Base-by-base conservation (phyloP, 2,888 invertebrate species). In the Pinctada fucata region DNA sequence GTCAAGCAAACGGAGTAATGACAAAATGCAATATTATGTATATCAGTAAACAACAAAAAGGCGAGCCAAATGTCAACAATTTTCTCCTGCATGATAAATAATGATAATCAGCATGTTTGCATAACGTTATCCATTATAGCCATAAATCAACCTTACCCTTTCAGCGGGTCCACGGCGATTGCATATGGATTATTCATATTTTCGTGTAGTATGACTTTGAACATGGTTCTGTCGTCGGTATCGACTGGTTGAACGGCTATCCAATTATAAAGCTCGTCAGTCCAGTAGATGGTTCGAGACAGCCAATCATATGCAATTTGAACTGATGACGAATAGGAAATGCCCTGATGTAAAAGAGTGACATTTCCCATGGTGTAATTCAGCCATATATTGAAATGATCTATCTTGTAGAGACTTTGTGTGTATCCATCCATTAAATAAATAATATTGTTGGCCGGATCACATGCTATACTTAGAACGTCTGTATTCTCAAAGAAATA, bases 301-400 rank as follows among this genome's bases (percentile, higher is more conserved):
- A 74, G 74, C 74, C 74, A 74, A 51, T 74, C 74, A 31, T 66
- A 74, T 50, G 74, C 65, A 2, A 74, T 74, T 66, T 74, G 74
- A 8, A 63, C 58, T 10, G 74, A 66, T 2, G 66, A 47, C 48
- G 74, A 50, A 8, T 74, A 63, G 2, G 74, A 74, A 16, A 74
- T 66, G 2, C 74, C 74, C 49, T 74, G 51, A 74, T 74, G 74
- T 31, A 74, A 13, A 2, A 74, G 66, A 3, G 67, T 50, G 4
- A 74, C 74, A 51, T 74, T 74, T 50, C 74, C 16, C 31, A 50
- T 3, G 4, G 74, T 74, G 66, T 74, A 65, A 45, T 74, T 74
- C 74, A 74, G 31, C 74, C 74, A 74, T 6, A 74, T 74, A 50
- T 74, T 74, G 67, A 74, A 74, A 66, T 74, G n/a, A 8, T 65